phyloP scores from a whole-genome alignment of 2,113 vertebrate genomes.

The Aix galericulata region DNA sequence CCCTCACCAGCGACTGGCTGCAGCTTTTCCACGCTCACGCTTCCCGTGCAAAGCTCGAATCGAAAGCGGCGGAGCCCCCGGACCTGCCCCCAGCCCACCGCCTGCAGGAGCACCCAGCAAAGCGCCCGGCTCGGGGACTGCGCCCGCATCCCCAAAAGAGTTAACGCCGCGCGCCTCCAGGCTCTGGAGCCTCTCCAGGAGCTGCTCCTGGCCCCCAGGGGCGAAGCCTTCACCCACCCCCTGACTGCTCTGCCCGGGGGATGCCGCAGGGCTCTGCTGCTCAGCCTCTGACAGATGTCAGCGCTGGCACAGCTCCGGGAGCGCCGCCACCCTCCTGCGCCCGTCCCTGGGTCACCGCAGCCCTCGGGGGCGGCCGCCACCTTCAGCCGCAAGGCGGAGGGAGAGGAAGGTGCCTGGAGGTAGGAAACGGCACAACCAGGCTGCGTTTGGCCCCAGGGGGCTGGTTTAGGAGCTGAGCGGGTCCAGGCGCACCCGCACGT shows the following conservation, averaged over 20 bases:
- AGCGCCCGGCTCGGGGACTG: rapidly evolving
- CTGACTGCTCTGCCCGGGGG: neutral
- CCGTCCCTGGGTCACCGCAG: neutral
- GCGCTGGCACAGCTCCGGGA: neutral
- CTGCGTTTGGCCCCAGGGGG: rapidly evolving
- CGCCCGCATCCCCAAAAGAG: rapidly evolving
- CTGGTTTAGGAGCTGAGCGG: rapidly evolving
- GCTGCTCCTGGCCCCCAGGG: neutral
- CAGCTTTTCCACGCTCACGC: rapidly evolving
- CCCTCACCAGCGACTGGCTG: neutral
- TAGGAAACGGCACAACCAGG: rapidly evolving
- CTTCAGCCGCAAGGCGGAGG: neutral
- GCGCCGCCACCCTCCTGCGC: neutral
- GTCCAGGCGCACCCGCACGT: rapidly evolving
- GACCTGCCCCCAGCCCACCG: neutral
- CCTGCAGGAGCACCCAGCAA: neutral
- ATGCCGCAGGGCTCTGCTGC: neutral
- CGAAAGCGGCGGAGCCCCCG: neutral
- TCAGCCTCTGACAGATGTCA: neutral
- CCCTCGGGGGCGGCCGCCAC: neutral
- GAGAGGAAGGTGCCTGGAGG: neutral
- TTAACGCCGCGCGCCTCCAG: rapidly evolving
- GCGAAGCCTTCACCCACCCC: neutral
- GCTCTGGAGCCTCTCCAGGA: neutral
- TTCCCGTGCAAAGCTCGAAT: rapidly evolving